Evolutionary conservation across 2,113 vertebrate species (phyloP).

Genomic region (Neomonachus schauinslandi): DNA sequence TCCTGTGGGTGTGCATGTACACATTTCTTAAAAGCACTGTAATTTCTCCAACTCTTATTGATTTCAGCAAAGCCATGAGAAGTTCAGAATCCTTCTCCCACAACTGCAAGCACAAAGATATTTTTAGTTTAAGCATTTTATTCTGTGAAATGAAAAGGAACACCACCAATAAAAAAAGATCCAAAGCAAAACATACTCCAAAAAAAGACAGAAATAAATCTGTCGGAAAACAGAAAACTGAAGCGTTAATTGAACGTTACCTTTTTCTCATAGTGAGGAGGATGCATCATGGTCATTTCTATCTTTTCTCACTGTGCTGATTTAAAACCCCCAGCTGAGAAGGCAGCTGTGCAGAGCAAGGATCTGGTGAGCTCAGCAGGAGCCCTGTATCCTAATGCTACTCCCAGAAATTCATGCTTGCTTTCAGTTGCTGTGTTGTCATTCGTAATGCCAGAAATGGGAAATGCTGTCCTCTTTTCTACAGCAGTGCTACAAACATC

Average conservation of each 20-base stretch:
- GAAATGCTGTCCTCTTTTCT: constrained; percentile 64
- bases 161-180: background rate
- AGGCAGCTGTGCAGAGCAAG: constrained; percentile 81
- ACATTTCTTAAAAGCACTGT: background rate
- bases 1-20: background rate
- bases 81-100: background rate
- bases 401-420: constrained; percentile 79
- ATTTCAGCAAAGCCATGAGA: background rate
- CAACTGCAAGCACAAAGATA: constrained; percentile 32
- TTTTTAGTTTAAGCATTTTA: constrained; percentile 22
- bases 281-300: constrained; percentile 76
- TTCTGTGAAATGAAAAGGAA: background rate
- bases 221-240: constrained; percentile 54
- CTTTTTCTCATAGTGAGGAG: constrained; percentile 69
- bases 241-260: constrained; percentile 63
- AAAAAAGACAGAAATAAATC: constrained; percentile 33
- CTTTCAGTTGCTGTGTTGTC: constrained; percentile 69
- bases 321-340: constrained; percentile 83
- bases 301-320: constrained; percentile 74
- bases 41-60: background rate
- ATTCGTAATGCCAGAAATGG: constrained; percentile 72
- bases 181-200: background rate
- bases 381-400: constrained; percentile 69
- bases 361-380: constrained; percentile 77
- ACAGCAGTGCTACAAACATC: constrained; percentile 45